Percentiles rank a stretch among this genome's conserved stretches.
Evolutionary conservation across 2,888 invertebrate species (phyloP).

Genomic region (Epsilonema sp.): DNA sequence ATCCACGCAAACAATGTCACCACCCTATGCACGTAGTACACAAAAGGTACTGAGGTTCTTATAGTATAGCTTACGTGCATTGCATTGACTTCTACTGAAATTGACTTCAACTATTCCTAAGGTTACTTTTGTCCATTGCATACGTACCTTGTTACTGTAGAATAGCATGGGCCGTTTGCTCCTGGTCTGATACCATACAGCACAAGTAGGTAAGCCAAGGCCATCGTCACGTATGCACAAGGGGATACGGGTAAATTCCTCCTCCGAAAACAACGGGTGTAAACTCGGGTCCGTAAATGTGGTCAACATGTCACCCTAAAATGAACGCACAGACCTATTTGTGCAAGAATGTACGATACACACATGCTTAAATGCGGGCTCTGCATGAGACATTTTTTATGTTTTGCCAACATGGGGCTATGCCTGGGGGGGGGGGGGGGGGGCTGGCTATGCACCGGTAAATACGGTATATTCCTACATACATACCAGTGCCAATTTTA

Average conservation of each 20-base stretch:
- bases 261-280: not conserved
- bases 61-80: too few relatives aligned
- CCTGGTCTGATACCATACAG: slow-evolving; percentile 6
- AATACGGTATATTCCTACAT: too few relatives aligned
- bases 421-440: too few relatives aligned
- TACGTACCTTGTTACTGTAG: slow-evolving; percentile 7
- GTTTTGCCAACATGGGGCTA: too few relatives aligned
- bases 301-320: not conserved
- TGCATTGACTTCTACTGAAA: too few relatives aligned
- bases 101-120: too few relatives aligned
- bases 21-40: not conserved
- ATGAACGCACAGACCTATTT: not conserved
- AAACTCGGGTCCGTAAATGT: not conserved
- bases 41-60: not conserved
- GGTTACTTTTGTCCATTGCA: too few relatives aligned
- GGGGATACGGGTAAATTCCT: not conserved
- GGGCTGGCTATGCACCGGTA: too few relatives aligned
- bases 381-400: too few relatives aligned
- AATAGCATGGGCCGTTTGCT: slow-evolving; percentile 6
- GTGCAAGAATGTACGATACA: not conserved
- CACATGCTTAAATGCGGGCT: not conserved
- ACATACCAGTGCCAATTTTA: not conserved
- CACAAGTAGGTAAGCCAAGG: slow-evolving; percentile 3
- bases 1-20: slow-evolving; percentile 6
- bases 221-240: not conserved